phyloP scores from a whole-genome alignment of 2,888 invertebrate species.

The Opisthograptis luteolata region DNA sequence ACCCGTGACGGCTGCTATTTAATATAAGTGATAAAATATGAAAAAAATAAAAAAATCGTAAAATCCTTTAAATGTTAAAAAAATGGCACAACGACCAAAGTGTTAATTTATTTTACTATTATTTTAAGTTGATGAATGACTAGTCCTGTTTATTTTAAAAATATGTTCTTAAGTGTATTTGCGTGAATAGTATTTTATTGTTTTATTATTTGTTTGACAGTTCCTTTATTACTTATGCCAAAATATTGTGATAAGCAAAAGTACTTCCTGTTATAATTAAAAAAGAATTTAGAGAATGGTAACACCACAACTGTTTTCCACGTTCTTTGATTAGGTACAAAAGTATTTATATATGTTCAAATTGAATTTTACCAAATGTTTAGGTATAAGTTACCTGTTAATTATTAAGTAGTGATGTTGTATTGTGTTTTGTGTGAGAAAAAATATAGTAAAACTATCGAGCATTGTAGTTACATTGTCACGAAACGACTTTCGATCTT shows the following conservation, averaged over 20 bases:
- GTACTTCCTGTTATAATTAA: slow-evolving; percentile 7
- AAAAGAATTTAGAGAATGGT: slow-evolving; percentile 12
- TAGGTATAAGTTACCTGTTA: slow-evolving; percentile 22
- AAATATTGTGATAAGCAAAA: slow-evolving; percentile 39
- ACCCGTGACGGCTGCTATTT: slow-evolving; percentile 57
- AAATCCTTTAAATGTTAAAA: slow-evolving; percentile 73
- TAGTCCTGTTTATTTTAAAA: slow-evolving; percentile 59
- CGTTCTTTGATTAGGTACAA: neutral
- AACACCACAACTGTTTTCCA: slow-evolving; percentile 15
- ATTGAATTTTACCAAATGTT: slow-evolving; percentile 27
- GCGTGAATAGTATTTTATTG: slow-evolving; percentile 21
- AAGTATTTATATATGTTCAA: slow-evolving; percentile 14
- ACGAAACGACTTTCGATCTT: slow-evolving; percentile 77
- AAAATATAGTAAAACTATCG: slow-evolving; percentile 53
- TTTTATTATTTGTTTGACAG: slow-evolving; percentile 41
- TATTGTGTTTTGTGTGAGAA: slow-evolving; percentile 55
- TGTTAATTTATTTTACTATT: slow-evolving; percentile 60
- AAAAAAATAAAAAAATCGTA: slow-evolving; percentile 71
- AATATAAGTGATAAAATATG: slow-evolving; percentile 50
- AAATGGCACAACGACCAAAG: slow-evolving; percentile 85
- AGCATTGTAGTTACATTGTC: slow-evolving; percentile 71
- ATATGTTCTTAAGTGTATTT: slow-evolving; percentile 10
- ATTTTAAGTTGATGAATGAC: slow-evolving; percentile 61
- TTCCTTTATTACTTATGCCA: slow-evolving; percentile 52
- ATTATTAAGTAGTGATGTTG: slow-evolving; percentile 25